Percentiles rank a stretch among this genome's conserved stretches.
Conservation (phyloP, 2,888 invertebrate genomes). For the Tupiocoris notatus region DNA sequence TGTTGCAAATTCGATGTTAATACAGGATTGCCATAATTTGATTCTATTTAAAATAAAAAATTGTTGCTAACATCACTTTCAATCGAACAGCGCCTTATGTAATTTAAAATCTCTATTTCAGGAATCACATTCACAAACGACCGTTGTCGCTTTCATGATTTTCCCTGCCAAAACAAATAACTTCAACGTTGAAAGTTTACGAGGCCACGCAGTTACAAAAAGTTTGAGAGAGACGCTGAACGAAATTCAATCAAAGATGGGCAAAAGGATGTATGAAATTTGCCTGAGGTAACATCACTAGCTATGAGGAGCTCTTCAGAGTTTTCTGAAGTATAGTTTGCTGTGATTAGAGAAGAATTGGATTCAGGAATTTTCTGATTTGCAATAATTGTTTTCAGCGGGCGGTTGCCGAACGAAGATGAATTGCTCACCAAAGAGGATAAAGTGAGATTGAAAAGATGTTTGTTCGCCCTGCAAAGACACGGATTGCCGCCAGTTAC, state of each 20-base stretch:
- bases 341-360: too few species aligned
- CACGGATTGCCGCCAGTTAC: constrained; percentile 93
- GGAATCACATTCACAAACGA: constrained; percentile 78
- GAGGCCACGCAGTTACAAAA: constrained; percentile 97
- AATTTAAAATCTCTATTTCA: too few species aligned
- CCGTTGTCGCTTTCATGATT: constrained; percentile 96
- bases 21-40: too few species aligned
- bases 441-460: constrained; percentile 90
- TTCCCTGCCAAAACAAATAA: constrained; percentile 97
- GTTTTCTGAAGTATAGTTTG: too few species aligned
- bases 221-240: constrained; percentile 89
- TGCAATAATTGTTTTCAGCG: too few species aligned
- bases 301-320: too few species aligned
- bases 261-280: constrained; percentile 90
- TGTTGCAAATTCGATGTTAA: too few species aligned
- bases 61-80: too few species aligned
- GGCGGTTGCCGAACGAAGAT: constrained; percentile 78
- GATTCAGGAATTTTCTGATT: too few species aligned
- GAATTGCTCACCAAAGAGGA: constrained; percentile 89
- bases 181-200: constrained; percentile 95
- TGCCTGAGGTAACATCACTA: constrained; percentile 72
- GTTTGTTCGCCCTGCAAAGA: constrained; percentile 86
- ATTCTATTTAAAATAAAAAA: too few species aligned
- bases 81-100: too few species aligned
- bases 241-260: constrained; percentile 88